A percentile compares a stretch with the other conserved stretches of the same genome.
Conservation (phyloP, 2,113 vertebrate genomes). For the Gnathochromis pfefferi region DNA sequence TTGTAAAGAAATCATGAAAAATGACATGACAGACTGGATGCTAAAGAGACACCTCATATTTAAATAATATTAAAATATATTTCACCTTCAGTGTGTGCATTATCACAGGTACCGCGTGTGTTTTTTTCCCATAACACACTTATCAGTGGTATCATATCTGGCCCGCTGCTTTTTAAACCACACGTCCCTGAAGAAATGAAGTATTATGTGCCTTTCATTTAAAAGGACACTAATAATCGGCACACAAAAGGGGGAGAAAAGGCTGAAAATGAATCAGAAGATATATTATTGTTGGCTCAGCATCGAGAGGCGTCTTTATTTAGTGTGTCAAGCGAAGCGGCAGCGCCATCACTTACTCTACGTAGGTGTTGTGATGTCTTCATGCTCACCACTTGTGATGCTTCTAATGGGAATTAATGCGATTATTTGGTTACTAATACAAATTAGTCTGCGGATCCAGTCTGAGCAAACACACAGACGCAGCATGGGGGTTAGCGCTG, state of each 20-base stretch:
- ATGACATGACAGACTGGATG: slow-evolving; percentile 7
- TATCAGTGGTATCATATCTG: neutral
- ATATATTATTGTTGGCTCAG: slow-evolving; percentile 23
- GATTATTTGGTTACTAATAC: slow-evolving; percentile 75
- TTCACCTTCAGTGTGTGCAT: neutral
- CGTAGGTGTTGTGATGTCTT: slow-evolving; percentile 73
- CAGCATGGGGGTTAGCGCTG: slow-evolving; percentile 42
- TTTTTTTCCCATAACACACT: neutral
- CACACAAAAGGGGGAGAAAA: neutral
- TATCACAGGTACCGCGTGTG: slow-evolving; percentile 6
- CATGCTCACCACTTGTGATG: slow-evolving; percentile 64
- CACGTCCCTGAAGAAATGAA: neutral
- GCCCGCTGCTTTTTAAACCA: neutral
- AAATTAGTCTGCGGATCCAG: slow-evolving; percentile 67
- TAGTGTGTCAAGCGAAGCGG: slow-evolving; percentile 5
- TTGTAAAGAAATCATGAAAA: slow-evolving; percentile 32
- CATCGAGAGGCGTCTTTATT: slow-evolving; percentile 17
- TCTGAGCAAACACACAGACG: slow-evolving; percentile 37
- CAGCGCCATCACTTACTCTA: slow-evolving; percentile 11
- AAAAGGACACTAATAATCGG: slow-evolving; percentile 1
- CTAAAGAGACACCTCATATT: neutral
- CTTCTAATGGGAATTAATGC: slow-evolving; percentile 74
- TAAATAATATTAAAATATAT: slow-evolving; percentile 26
- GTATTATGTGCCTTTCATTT: neutral
- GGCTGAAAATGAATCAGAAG: neutral